Conservation (phyloP, 1,140 invertebrate species). For the Phortica variegata region DNA sequence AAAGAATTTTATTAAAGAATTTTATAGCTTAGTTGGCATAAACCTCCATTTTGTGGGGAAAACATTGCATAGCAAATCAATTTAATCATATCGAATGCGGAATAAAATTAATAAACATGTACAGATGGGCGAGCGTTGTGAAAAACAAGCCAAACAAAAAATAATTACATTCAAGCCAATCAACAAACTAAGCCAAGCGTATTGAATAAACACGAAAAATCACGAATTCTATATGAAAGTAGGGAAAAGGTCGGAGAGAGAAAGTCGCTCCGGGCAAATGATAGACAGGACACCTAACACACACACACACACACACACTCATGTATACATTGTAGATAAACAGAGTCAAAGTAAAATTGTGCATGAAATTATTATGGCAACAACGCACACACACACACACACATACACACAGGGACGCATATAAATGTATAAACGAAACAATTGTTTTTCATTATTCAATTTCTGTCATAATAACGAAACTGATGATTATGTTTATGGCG, state of each 20-base stretch:
- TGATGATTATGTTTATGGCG: slow-evolving; percentile 17
- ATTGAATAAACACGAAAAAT: slow-evolving; percentile 52
- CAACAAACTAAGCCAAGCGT: slow-evolving; percentile 51
- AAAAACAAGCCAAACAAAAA: background rate
- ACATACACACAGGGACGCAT: background rate
- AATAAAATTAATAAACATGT: slow-evolving; percentile 7
- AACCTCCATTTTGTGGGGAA: too few species aligned
- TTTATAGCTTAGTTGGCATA: too few species aligned
- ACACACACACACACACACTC: too few species aligned
- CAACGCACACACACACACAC: slow-evolving; percentile 31
- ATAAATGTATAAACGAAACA: slow-evolving; percentile 11
- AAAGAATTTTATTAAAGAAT: too few species aligned
- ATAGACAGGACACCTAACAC: too few species aligned
- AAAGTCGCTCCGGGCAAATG: background rate
- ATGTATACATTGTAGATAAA: too few species aligned
- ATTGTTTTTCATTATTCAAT: slow-evolving; percentile 55
- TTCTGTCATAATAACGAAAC: slow-evolving; percentile 43
- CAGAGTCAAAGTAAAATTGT: slow-evolving; percentile 37
- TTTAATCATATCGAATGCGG: slow-evolving; percentile 7
- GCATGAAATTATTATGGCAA: slow-evolving; percentile 44
- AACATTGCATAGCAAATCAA: too few species aligned
- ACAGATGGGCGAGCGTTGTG: too few species aligned
- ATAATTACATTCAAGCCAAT: slow-evolving; percentile 32
- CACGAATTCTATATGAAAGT: slow-evolving; percentile 4
- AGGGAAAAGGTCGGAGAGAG: background rate